Conservation (phyloP, 2,113 vertebrate genomes). For the Calypte anna region DNA sequence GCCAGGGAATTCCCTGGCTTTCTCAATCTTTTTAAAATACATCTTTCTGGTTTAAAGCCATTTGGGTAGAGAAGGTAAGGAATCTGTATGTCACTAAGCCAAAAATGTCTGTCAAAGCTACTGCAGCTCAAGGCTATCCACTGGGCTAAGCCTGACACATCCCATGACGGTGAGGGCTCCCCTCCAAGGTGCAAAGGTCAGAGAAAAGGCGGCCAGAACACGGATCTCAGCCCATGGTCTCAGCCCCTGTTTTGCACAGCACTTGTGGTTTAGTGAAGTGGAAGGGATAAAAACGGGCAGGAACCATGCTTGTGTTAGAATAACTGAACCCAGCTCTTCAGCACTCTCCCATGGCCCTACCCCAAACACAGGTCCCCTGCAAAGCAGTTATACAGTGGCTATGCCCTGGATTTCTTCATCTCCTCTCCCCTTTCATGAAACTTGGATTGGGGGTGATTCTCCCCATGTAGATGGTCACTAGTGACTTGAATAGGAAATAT, state of each 20-base stretch:
- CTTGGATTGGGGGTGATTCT: neutral
- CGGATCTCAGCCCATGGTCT: neutral
- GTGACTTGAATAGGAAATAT: neutral
- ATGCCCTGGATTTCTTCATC: neutral
- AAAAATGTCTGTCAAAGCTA: neutral
- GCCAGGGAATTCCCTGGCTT: neutral
- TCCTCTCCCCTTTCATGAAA: neutral
- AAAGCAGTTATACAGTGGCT: neutral
- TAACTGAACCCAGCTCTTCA: neutral
- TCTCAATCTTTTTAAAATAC: neutral
- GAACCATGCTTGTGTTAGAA: neutral
- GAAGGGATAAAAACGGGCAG: neutral
- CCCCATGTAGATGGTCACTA: neutral
- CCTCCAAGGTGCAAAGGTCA: neutral
- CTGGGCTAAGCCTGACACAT: neutral
- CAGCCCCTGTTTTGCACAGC: neutral
- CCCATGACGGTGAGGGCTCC: accelerated
- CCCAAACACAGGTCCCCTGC: neutral
- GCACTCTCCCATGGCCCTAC: accelerated
- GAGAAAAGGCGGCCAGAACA: neutral
- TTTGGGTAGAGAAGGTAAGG: neutral
- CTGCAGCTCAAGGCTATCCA: neutral
- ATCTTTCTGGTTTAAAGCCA: neutral
- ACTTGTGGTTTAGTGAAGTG: neutral
- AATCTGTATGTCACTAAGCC: neutral